These are phyloP conservation scores for Rhagoletis pomonella DNA, from an alignment of 1,140 invertebrate genomes.

Conservation along the genomic window DNA sequence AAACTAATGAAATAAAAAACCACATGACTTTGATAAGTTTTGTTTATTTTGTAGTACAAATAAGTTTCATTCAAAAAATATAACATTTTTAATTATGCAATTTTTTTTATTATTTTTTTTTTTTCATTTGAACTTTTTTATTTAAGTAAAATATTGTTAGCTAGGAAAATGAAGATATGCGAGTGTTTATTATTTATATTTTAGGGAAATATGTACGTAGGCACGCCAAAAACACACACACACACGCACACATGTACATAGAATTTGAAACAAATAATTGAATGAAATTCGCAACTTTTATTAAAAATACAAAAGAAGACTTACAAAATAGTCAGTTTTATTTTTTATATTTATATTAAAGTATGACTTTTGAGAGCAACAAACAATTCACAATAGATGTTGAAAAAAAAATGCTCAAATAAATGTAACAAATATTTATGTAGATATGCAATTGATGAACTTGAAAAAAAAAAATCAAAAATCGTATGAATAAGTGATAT, in stretches of 20 bases:
- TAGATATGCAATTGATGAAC: not conserved
- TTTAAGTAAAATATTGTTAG: not conserved
- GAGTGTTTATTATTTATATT: not conserved
- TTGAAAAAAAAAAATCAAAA: not conserved
- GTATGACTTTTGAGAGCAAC: conserved; percentile 9
- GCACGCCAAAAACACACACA: conserved; percentile 28
- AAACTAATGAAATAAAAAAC: conserved; percentile 27
- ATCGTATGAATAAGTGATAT: not conserved
- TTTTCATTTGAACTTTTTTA: not conserved
- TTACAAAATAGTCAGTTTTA: conserved; percentile 3
- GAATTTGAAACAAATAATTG: conserved; percentile 28
- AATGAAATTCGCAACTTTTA: conserved; percentile 48
- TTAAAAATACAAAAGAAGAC: conserved; percentile 38
- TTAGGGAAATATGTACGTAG: not conserved
- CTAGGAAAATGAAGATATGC: not conserved
- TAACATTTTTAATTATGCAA: not conserved
- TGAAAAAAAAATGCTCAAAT: not conserved
- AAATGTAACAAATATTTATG: not conserved
- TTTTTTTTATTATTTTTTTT: not conserved
- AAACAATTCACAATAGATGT: conserved; percentile 7
- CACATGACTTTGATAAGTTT: not conserved
- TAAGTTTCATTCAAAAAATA: conserved; percentile 28
- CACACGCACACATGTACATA: not conserved
- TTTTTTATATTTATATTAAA: not conserved
- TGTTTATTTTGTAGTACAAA: conserved; percentile 37